Base-by-base conservation (phyloP, 1,140 invertebrate genomes). In the Neuroterus valhalla region DNA sequence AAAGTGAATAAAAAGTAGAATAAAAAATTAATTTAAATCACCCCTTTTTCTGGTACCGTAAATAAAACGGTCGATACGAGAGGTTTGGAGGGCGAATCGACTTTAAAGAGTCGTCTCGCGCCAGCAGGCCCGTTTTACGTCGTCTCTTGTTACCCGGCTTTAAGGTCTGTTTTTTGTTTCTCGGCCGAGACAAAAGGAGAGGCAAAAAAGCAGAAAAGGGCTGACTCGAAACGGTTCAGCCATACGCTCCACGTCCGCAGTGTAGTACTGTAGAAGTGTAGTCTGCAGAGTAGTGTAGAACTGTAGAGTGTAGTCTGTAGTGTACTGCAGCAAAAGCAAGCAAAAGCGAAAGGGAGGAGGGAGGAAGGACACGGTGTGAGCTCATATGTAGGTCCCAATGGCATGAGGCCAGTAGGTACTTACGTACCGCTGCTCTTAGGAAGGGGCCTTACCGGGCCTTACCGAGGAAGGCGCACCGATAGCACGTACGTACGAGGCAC, bases 351-450 rank as follows among this genome's bases (percentile, higher is more conserved):
- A 62, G 55, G 55, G 55, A 21, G 52, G 52, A 62, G 55, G 55
- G 55, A 21, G 52, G 52, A 55, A 55, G 52, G 52, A 55, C 52
- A 55, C 52, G 52, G 52, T 55, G 23, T 62, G 26, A 62, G 55
- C 55, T 62, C 55, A 62, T 62, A 62, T 62, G 55, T 62, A 62
- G 55, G 55, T 62, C 55, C 55, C 55, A 62, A 62, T 62, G 55
- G 55, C 55, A 62, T 62, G 55, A 26, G 55, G 55, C 55, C 55
- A 62, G 55, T 62, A 62, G 55, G 55, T 62, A 62, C 55, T 38
- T 62, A 23, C 52, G 21, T 55, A 62, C 55, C 55, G 55, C 55
- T 62, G 14, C 3, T 62, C 15, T 14, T 23, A 31, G 21, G 12
- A 62, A 62, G 55, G 55, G 55, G 55, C 55, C 55, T 62, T 23